Evolutionary conservation across 2,797 vertebrate species (phyloP).

Genomic region (Peromyscus melanophrys): DNA sequence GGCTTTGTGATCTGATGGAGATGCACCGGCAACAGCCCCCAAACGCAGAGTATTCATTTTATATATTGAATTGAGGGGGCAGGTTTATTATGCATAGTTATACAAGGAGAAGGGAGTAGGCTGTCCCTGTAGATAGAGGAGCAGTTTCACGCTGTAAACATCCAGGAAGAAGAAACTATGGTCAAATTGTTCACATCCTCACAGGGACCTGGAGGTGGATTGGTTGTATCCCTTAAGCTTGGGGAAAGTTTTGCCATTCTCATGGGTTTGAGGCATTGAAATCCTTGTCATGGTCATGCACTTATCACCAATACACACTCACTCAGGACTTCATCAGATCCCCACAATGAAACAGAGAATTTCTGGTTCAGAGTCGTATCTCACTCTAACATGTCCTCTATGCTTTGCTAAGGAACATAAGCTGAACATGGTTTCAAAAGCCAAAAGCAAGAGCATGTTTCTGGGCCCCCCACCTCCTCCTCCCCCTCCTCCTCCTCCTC

Average conservation of each 20-base stretch:
- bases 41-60: neutral
- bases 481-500: too few relatives aligned
- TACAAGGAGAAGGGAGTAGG: neutral
- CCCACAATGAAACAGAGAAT: neutral
- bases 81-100: neutral
- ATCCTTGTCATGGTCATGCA: neutral
- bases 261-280: neutral
- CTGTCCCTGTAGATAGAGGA: too few relatives aligned
- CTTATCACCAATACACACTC: neutral
- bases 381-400: neutral
- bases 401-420: slow-evolving; percentile 43
- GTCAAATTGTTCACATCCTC: neutral
- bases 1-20: neutral
- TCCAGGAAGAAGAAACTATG: neutral
- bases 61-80: neutral
- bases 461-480: too few relatives aligned
- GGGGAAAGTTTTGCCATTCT: too few relatives aligned
- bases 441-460: neutral
- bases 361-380: neutral
- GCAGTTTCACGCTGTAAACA: neutral
- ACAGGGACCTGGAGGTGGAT: neutral
- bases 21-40: too few relatives aligned
- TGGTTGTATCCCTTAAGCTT: neutral
- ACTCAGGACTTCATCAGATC: neutral
- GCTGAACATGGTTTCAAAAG: neutral